Conservation (phyloP, 1,140 invertebrate species). For the Sminthurides bifidus region DNA sequence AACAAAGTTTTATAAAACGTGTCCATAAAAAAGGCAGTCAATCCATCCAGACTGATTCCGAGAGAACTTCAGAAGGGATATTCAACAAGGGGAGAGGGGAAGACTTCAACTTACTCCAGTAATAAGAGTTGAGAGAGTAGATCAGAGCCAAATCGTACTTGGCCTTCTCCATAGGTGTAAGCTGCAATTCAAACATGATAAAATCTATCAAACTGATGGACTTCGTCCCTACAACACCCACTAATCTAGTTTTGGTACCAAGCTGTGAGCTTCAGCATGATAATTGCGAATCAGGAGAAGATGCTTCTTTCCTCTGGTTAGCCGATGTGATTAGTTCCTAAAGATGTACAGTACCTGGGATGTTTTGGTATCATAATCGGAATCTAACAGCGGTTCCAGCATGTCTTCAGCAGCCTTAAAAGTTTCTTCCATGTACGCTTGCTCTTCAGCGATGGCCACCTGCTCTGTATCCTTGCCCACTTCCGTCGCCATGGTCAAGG, state of each 20-base stretch:
- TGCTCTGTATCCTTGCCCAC: background rate
- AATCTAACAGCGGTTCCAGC: slow-evolving; percentile 7
- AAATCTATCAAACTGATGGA: background rate
- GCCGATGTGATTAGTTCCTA: background rate
- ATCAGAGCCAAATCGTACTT: slow-evolving; percentile 28
- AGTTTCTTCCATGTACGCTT: slow-evolving; percentile 13
- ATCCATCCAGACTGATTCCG: background rate
- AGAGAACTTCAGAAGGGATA: too few species aligned
- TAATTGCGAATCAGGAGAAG: background rate
- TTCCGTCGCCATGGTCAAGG: too few species aligned
- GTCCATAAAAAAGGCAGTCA: too few species aligned
- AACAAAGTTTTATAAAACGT: background rate
- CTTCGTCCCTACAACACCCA: background rate
- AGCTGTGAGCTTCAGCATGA: background rate
- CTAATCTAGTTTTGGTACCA: background rate
- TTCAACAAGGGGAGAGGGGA: too few species aligned
- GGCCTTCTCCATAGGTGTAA: slow-evolving; percentile 25
- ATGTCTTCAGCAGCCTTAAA: slow-evolving; percentile 14
- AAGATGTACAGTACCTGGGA: slow-evolving; percentile 16
- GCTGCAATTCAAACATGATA: slow-evolving; percentile 12
- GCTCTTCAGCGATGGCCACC: slow-evolving; percentile 9
- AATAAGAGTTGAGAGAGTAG: slow-evolving; percentile 28
- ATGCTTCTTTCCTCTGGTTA: background rate
- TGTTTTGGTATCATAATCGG: slow-evolving; percentile 16
- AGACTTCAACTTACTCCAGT: slow-evolving; percentile 31